A percentile compares a stretch with the other conserved stretches of the same genome.
These are phyloP conservation scores for Helicoverpa assulta DNA, from an alignment of 2,888 invertebrate species.

Conservation along the genomic window DNA sequence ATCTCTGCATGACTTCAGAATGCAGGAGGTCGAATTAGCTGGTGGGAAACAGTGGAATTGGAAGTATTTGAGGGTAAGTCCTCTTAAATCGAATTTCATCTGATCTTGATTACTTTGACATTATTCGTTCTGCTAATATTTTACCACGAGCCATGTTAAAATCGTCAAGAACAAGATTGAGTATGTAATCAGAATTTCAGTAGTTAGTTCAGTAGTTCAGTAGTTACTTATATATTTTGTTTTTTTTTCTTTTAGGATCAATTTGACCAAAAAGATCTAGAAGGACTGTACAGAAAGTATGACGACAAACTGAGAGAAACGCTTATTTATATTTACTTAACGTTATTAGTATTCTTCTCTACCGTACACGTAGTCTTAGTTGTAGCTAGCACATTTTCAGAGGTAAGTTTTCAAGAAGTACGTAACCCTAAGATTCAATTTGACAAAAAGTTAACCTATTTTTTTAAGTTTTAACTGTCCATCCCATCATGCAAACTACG, in stretches of 20 bases:
- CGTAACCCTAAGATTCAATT: too few species aligned
- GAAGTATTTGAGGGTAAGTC: constrained; percentile 91
- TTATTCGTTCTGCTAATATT: too few species aligned
- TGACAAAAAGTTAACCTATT: too few species aligned
- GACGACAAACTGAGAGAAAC: constrained; percentile 94
- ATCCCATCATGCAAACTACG: too few species aligned
- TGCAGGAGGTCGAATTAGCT: constrained; percentile 87
- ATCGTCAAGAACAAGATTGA: too few species aligned
- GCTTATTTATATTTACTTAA: constrained; percentile 93
- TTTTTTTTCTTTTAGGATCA: constrained; percentile 90
- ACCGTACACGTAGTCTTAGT: constrained; percentile 91
- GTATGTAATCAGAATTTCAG: too few species aligned
- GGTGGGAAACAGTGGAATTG: constrained; percentile 92
- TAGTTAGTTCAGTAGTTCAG: too few species aligned
- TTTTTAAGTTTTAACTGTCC: too few species aligned
- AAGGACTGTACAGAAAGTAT: constrained; percentile 93
- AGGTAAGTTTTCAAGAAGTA: constrained; percentile 75
- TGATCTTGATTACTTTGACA: not conserved
- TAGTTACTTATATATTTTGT: not conserved
- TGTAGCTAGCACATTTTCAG: constrained; percentile 83
- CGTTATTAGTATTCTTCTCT: constrained; percentile 92
- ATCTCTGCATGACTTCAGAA: constrained; percentile 89
- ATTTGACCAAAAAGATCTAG: constrained; percentile 93
- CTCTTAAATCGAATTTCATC: not conserved
- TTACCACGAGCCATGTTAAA: too few species aligned